A percentile compares a stretch with the other conserved stretches of the same genome.
Evolutionary conservation across 2,797 vertebrate genomes (phyloP).

Genomic region (Alcedo quadribrachys): DNA sequence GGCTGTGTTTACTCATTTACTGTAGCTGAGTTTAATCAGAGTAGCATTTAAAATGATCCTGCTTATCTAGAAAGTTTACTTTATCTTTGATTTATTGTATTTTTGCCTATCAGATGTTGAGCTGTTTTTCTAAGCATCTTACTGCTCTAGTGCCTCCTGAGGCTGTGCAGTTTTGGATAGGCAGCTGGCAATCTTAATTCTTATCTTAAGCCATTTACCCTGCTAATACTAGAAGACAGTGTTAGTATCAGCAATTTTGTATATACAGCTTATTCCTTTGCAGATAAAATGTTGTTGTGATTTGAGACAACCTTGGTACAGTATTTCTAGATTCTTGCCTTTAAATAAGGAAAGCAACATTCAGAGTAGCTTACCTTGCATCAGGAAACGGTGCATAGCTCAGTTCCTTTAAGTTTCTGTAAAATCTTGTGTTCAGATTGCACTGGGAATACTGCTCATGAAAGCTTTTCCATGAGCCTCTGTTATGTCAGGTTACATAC

Average conservation of each 20-base stretch:
- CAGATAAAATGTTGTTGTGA: not conserved
- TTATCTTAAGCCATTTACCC: not conserved
- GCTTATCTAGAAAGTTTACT: conserved; percentile 31
- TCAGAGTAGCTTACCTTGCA: not conserved
- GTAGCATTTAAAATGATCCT: not conserved
- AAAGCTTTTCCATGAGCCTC: not conserved
- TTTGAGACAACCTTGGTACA: not conserved
- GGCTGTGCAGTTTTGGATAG: not conserved
- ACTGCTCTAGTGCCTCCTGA: not conserved
- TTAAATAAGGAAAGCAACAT: not conserved
- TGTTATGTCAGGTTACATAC: not conserved
- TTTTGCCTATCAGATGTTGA: not conserved
- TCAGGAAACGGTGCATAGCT: not conserved
- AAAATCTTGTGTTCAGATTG: not conserved
- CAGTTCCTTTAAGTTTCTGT: not conserved
- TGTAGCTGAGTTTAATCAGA: not conserved
- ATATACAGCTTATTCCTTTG: not conserved
- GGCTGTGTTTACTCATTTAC: conserved; percentile 10
- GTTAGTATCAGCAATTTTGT: not conserved
- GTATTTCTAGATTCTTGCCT: not conserved
- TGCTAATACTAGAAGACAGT: not conserved
- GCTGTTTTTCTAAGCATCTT: not conserved
- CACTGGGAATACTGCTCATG: not conserved
- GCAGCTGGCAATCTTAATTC: not conserved
- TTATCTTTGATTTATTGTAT: conserved; percentile 32